Evolutionary conservation across 2,113 vertebrate genomes (phyloP), one percentile per base, ranked within the genome.

Genomic region (Halichoerus grypus): DNA sequence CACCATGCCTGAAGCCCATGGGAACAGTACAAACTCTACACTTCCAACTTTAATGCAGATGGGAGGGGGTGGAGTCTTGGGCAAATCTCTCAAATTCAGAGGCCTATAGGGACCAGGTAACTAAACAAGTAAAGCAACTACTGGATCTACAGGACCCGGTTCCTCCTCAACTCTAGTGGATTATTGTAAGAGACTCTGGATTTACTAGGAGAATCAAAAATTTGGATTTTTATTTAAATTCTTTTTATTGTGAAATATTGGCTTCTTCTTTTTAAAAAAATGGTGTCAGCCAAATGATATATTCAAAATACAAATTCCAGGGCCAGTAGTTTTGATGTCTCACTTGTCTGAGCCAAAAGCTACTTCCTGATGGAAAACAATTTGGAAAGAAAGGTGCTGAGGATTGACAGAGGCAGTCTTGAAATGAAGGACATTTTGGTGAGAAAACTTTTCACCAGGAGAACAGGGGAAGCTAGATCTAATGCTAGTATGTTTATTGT

Each of bases 201-300:
- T 31, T 91, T 87, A 93, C 22, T 65, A 57, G n/a, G 61, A 80
- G 8, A 11, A 15, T 42, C 6, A 91, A 21, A 76, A 65, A 31
- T 85, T 33, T 51, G 7, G 0, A 33, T 61, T 95, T 91, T 93
- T 42, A 82, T 57, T 79, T 87, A 87, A 76, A 53, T 51, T 59
- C 1, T 0, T 83, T 92, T 93, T 51, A 53, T 46, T 46, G 26
- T 76, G 22, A 69, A 86, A 46, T 65, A 4, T 16, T 24, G 8
- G 13, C 19, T 86, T 26, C 42, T 79, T 71, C 46, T 86, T 82
- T 65, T n/a, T 5, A 19, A 77, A 33, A 36, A 26, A 26, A 36
- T 19, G 24, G 10, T 57, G 14, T 91, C 55, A 82, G 31, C 7
- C 36, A 46, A 79, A 53, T 24, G 46, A 69, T 46, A 79, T 11